phyloP scores from a whole-genome alignment of 2,888 invertebrate genomes.

The Liodrosophila aerea region DNA sequence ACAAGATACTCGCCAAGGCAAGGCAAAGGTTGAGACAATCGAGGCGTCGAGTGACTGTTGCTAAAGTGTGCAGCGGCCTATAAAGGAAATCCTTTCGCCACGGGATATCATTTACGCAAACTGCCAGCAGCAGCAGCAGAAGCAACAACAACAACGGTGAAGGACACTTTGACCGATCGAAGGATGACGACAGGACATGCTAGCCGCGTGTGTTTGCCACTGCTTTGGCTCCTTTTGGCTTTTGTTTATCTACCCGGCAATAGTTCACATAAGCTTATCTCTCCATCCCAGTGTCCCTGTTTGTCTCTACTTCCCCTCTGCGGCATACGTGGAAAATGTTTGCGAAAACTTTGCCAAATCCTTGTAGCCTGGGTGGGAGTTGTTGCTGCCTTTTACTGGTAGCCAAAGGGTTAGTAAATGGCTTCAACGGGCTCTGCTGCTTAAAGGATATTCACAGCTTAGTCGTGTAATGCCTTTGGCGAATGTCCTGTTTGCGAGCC shows the following conservation, averaged over 20 bases:
- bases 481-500: constrained; percentile 50
- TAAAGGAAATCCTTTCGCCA: constrained; percentile 80
- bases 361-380: constrained; percentile 8
- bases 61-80: constrained; percentile 65
- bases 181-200: constrained; percentile 39
- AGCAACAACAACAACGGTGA: constrained; percentile 4
- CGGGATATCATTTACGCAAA: constrained; percentile 81
- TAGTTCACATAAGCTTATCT: constrained; percentile 81
- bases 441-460: constrained; percentile 72
- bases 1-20: constrained; percentile 9
- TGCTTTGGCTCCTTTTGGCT: constrained; percentile 39
- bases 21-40: constrained; percentile 65
- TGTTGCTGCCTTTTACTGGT: constrained; percentile 9
- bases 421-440: constrained; percentile 42
- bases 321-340: constrained; percentile 62
- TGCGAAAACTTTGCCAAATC: constrained; percentile 64
- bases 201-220: constrained; percentile 25
- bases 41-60: constrained; percentile 62
- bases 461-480: constrained; percentile 67
- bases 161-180: constrained; percentile 70
- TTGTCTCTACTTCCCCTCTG: constrained; percentile 43
- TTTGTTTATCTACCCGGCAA: constrained; percentile 79
- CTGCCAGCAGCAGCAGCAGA: constrained; percentile 17
- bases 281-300: constrained; percentile 23
- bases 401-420: constrained; percentile 67